Base-by-base conservation (phyloP, 2,113 vertebrate genomes). In the Pavo muticus region DNA sequence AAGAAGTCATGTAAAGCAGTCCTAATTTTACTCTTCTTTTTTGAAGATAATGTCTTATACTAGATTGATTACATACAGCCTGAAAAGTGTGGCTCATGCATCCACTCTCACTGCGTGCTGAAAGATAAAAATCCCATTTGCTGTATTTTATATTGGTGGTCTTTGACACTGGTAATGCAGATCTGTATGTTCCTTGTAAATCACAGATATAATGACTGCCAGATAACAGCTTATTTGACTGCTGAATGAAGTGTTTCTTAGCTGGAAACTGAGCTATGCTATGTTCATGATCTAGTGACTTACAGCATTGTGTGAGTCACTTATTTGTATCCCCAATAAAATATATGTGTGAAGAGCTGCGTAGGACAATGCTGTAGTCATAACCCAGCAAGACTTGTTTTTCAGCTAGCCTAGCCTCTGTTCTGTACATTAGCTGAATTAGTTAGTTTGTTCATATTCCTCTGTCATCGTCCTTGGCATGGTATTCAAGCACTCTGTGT, bases 91-190 rank as follows among this genome's bases (percentile, higher is more conserved):
- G 93, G 95, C 92, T 95, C 90, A 88, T 93, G 95, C 95, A 97
- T 94, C 93, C 92, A 95, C 90, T 97, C 91, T 94, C 83, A 76
- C 95, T 96, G 92, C 84, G 90, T 95, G 96, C 96, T 97, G 97
- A 97, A 98, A 98, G 98, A 98, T 98, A 98, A 98, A 97, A 98
- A 97, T 96, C 97, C 97, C 97, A 98, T 98, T 98, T 98, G 97
- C 95, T 96, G 77, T 91, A 88, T 97, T 97, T 98, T 97, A 97
- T 97, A 98, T 90, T 97, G 96, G 97, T 97, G 97, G 97, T 97
- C 97, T 97, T 95, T 97, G 97, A 97, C 91, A 97, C 94, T 90
- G 77, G 88, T 92, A 97, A 95, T 88, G 74, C 88, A 96, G 96
- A 96, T 95, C 94, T 97, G 91, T 79, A 93, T 84, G 93, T 97